Conservation (phyloP, 2,888 invertebrate genomes). For the Amblyteles armatorius region DNA sequence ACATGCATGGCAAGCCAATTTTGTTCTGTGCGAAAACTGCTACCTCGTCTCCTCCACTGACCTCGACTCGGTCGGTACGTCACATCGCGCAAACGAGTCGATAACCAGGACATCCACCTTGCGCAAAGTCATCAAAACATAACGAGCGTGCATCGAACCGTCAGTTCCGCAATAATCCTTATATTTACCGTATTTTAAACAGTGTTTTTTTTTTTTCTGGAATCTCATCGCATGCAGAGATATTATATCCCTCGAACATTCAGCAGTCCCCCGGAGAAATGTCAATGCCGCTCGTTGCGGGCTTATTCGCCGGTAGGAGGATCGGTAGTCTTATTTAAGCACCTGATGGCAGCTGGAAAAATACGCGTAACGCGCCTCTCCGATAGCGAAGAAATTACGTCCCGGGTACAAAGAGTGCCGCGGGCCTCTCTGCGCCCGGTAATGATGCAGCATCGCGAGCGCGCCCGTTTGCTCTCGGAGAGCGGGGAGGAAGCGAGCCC, state of each 20-base stretch:
- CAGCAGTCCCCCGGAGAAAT: constrained; percentile 39
- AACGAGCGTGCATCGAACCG: not conserved
- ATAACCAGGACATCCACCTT: constrained; percentile 10
- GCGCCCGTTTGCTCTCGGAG: constrained; percentile 47
- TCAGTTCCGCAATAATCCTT: constrained; percentile 17
- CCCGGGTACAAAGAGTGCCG: constrained; percentile 79
- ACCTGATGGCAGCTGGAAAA: constrained; percentile 38
- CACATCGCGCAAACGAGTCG: not conserved
- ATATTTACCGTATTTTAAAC: not conserved
- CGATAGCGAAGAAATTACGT: constrained; percentile 80
- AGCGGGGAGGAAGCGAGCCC: constrained; percentile 26
- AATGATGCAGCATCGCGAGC: constrained; percentile 77
- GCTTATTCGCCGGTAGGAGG: constrained; percentile 29
- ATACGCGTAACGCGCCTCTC: constrained; percentile 67
- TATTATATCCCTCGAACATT: constrained; percentile 34
- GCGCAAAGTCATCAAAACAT: not conserved
- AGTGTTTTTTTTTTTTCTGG: constrained; percentile 1
- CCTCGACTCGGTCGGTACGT: not conserved
- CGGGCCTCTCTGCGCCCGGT: constrained; percentile 76
- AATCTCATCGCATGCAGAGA: constrained; percentile 1
- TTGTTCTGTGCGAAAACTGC: not conserved
- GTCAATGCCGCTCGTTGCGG: constrained; percentile 44
- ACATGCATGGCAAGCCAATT: not conserved
- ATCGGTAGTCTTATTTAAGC: constrained; percentile 51
- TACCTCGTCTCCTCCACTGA: not conserved